Evolutionary conservation across 2,888 invertebrate genomes (phyloP), one percentile per base, ranked within the genome.

Genomic region (Lordiphosa fenestrarum): DNA sequence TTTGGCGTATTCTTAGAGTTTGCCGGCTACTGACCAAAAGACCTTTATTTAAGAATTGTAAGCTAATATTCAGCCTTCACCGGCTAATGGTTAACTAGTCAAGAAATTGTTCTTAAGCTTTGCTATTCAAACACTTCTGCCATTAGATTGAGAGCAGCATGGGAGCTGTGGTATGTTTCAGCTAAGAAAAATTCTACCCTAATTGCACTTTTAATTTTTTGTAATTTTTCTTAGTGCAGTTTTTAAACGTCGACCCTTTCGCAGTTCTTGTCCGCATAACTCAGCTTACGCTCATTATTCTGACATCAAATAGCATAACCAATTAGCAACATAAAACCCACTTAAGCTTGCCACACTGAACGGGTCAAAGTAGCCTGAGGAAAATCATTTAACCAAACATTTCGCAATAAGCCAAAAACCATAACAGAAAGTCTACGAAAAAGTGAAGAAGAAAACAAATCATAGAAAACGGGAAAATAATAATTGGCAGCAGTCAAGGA

Each of bases 401-500:
- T 47, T 47, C 19, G 47, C 47, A 47, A 47, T 15, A 41, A 53
- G 37, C 55, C 59, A 50, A 30, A 55, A 53, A 48, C 42, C 58
- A 58, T 54, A 66, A 62, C 57, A 21, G 42, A 59, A 67, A 66
- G 64, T 64, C 35, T 54, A 51, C 49, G 62, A 76, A 47, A 35
- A 38, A 48, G 42, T 23, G 40, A 52, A 12, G 15, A 40, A 36
- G 19, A 46, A 38, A 25, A 21, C 23, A 38, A 49, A 12, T 13
- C 23, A 15, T 23, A 38, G 37, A 47, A 71, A 37, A 48, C 56
- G 61, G 51, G 42, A 35, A 58, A 54, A 53, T 53, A 53, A 67
- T 73, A 80, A 80, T 80, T 72, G 76, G 58, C 61, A 68, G 52
- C 42, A 57, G 48, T 47, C 36, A 50, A 53, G 41, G n/a, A 49